Base-by-base conservation (phyloP, 2,888 invertebrate species). In the Heterodera filipjevi region DNA sequence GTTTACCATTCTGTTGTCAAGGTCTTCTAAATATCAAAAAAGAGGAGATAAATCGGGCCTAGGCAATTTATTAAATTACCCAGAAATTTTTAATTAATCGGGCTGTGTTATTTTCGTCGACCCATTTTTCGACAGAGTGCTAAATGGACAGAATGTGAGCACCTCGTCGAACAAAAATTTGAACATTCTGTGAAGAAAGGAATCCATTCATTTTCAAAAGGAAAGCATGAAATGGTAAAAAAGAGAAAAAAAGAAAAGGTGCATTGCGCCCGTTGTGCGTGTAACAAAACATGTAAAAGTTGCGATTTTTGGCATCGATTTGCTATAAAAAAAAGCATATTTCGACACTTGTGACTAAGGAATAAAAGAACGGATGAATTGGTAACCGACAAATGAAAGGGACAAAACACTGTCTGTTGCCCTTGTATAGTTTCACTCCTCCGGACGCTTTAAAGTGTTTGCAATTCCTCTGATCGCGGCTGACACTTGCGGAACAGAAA, bases 251-350 rank as follows among this genome's bases (percentile, higher is more conserved):
- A n/a, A n/a, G n/a, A n/a, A n/a, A n/a, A 93, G 90, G 96, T 96
- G 91, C 95, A 98, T 87, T 96, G 93, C 89, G 90, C 86, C 75
- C 98, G 92, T 90, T 98, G 97, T 90, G 98, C 97, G 44, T 96
- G 93, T 83, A 98, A 81, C 22, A 87, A 74, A 75, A 86, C 87
- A 83, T 76, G 80, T 85, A 88, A n/a, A 46, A 35, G 22, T 77
- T 72, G 22, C 76, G 66, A 70, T 49, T 83, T 77, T 84, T 82
- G 72, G 66, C 49, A 30, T 53, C 66, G 30, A 64, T 32, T 30
- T 80, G 59, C 44, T 77, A n/a, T n/a, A n/a, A n/a, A 49, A 75
- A 49, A 19, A 49, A 14, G 49, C 0, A n/a, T n/a, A n/a, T n/a
- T n/a, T n/a, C n/a, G n/a, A n/a, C n/a, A n/a, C n/a, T n/a, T n/a